These are phyloP conservation scores for Chauna torquata DNA, from an alignment of 2,113 vertebrate species.

Conservation along the genomic window DNA sequence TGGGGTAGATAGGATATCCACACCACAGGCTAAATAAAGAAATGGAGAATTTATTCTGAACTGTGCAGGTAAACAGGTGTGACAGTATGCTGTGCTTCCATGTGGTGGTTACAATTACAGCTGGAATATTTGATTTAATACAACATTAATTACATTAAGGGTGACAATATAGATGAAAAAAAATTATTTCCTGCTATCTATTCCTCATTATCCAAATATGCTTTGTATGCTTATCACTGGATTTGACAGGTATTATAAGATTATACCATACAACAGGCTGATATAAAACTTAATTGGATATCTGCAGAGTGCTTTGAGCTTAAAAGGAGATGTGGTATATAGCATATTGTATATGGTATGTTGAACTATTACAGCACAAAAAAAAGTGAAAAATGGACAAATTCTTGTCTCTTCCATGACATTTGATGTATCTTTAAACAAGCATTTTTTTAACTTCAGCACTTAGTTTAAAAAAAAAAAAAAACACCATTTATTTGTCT, in stretches of 20 bases:
- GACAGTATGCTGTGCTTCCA: background rate
- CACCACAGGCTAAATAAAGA: background rate
- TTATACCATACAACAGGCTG: background rate
- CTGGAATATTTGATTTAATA: background rate
- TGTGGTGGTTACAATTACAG: background rate
- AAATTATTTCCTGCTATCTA: background rate
- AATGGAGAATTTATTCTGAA: background rate
- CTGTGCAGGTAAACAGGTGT: background rate
- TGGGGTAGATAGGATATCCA: no score
- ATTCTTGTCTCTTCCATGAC: background rate
- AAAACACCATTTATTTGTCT: background rate
- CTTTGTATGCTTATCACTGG: background rate
- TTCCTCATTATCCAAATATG: background rate
- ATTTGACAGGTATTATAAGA: background rate
- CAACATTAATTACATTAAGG: background rate
- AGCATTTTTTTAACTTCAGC: rapidly evolving
- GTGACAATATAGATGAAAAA: rapidly evolving
- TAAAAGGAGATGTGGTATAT: background rate
- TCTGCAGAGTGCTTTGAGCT: background rate
- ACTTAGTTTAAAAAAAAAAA: background rate
- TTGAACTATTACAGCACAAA: background rate
- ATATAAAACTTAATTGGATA: background rate
- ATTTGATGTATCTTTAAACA: background rate
- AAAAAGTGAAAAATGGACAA: background rate
- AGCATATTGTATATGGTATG: background rate